Conservation (phyloP, 1,140 invertebrate genomes). For the roundworm (Caenorhabditis elegans) region WBcel235 BX284602.5:9612501-9613000, state of each 20-base stretch:
- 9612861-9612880: too few relatives aligned
- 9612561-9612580: neutral
- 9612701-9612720: neutral
- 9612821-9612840: too few relatives aligned
- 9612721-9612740: neutral
- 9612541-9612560: neutral
- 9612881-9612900: neutral
- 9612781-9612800: neutral
- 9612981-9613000: too few relatives aligned
- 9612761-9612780: neutral
- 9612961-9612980: too few relatives aligned
- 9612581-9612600: neutral
- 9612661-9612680: neutral
- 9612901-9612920: neutral
- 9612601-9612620: neutral
- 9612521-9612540: slow-evolving; percentile 1
- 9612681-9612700: neutral
- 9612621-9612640: neutral
- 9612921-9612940: neutral
- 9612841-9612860: too few relatives aligned
- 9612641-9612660: neutral
- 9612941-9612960: neutral
- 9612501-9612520: neutral
- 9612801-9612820: neutral
- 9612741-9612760: neutral